Base-by-base conservation (phyloP, 2,113 vertebrate genomes). In the Agelaius tricolor region DNA sequence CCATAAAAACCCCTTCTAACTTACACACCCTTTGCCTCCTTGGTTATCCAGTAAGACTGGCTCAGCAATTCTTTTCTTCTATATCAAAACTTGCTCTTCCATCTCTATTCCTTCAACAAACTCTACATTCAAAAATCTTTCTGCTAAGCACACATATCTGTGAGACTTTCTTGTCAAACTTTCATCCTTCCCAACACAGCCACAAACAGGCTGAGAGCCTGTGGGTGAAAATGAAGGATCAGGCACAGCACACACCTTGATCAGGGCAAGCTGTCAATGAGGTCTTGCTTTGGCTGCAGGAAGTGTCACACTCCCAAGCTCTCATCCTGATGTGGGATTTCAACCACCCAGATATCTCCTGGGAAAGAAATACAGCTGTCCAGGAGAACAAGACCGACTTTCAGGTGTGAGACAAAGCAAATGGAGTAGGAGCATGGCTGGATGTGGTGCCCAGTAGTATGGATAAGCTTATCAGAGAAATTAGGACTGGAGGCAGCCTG, bases 181-280 rank as follows among this genome's bases (percentile, higher is more conserved):
- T 10, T 52, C 26, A 52, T 28, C 27, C 26, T 51, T 16, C 26
- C 49, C 49, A 51, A 52, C 51, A 52, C 62, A 82, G 69, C 30
- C 47, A 61, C 16, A 22, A 46, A 31, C 4, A 47, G 24, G 18
- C 31, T 65, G 58, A 47, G 49, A 79, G 30, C 13, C 49, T 13
- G 9, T 6, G 43, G 54, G 33, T 21, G 12, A 26, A 61, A 41
- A 39, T 10, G n/a, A 41, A 68, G 54, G 54, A 54, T 8, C 24
- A 47, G 28, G 35, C 24, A n/a, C 49, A 61, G 54, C 39, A 10
- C 33, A 39, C 2, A 37, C 7, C 14, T 2, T 23, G 33, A 20
- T 9, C 8, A 16, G 44, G 27, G 17, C 2, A 12, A 16, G 37
- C 28, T 39, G 37, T 24, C 2, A 0, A 24, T n/a, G 28, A 52